Conservation (phyloP, 2,113 vertebrate species). For the Paratilapia polleni region DNA sequence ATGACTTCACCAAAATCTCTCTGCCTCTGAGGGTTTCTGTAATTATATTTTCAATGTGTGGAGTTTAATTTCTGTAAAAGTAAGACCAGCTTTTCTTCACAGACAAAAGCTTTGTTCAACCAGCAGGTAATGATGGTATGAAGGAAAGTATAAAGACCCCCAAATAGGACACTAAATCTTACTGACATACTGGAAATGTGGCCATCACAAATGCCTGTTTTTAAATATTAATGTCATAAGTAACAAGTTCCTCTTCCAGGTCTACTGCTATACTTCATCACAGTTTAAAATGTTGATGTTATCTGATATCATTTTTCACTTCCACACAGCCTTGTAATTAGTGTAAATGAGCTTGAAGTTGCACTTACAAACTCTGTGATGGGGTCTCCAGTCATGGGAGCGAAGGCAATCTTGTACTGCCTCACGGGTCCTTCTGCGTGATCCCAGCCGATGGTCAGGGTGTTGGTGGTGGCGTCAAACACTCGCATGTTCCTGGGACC, state of each 20-base stretch:
- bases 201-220: neutral
- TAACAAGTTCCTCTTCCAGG: neutral
- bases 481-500: conserved; percentile 93
- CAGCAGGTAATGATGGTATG: neutral
- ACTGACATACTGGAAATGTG: neutral
- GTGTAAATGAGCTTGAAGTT: neutral
- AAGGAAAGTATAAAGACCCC: neutral
- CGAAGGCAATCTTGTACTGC: conserved; percentile 92
- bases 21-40: neutral
- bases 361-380: conserved; percentile 93
- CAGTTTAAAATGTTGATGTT: neutral
- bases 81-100: neutral
- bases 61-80: neutral
- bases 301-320: neutral
- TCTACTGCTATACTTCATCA: neutral
- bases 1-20: neutral
- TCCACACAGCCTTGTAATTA: too few species aligned
- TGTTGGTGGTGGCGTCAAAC: conserved; percentile 91
- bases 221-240: neutral
- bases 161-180: neutral
- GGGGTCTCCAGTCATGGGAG: conserved; percentile 89
- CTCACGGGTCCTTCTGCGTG: conserved; percentile 94
- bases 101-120: too few species aligned
- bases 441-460: conserved; percentile 93
- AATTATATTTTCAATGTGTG: neutral